Conservation (phyloP, 2,888 invertebrate species). For the Philonicus albiceps region DNA sequence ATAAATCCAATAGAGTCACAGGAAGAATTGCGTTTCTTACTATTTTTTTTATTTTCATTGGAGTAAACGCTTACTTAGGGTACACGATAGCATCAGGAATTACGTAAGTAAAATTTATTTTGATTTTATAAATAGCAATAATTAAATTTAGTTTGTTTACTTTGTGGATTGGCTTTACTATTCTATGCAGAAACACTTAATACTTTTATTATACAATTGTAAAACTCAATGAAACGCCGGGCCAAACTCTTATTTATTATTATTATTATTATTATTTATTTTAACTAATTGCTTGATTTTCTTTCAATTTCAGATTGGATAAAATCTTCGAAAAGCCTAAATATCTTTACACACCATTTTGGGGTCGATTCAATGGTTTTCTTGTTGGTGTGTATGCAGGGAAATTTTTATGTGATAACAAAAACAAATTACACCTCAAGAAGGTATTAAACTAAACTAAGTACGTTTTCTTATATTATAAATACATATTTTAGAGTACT, state of each 20-base stretch:
- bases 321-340: constrained; percentile 46
- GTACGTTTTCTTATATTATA: neutral
- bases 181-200: no score
- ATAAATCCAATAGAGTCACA: constrained; percentile 54
- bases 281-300: neutral
- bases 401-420: constrained; percentile 55
- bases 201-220: no score
- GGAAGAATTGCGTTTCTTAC: constrained; percentile 54
- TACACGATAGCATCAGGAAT: constrained; percentile 62
- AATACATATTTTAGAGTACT: neutral
- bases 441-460: neutral
- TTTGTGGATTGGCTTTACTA: no score
- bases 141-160: neutral
- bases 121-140: no score
- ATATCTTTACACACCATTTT: constrained; percentile 60
- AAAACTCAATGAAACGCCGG: no score
- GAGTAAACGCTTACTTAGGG: constrained; percentile 57
- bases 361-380: constrained; percentile 61
- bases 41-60: constrained; percentile 55
- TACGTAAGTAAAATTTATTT: constrained; percentile 60
- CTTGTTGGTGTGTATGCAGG: constrained; percentile 61
- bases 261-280: no score
- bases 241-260: no score
- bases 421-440: constrained; percentile 39
- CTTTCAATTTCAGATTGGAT: constrained; percentile 46